These are phyloP conservation scores for Notoglanidium macrostoma DNA, from an alignment of 2,797 vertebrate species.

Conservation along the genomic window DNA sequence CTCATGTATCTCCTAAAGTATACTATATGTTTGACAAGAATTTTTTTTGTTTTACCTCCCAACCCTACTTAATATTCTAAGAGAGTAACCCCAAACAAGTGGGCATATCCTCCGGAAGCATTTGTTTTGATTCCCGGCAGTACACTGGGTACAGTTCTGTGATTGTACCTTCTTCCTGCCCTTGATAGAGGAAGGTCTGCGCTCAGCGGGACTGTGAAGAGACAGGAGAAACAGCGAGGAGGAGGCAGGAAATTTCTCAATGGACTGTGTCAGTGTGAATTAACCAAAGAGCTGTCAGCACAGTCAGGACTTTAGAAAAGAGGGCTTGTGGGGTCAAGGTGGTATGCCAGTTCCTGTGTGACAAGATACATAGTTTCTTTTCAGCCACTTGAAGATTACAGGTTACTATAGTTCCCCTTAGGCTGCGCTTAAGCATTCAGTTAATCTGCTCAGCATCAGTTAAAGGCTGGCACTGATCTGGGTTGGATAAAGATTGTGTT, in stretches of 20 bases:
- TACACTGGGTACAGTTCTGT: not conserved
- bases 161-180: constrained; percentile 28
- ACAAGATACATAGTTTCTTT: constrained; percentile 61
- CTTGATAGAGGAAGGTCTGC: constrained; percentile 39
- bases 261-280: constrained; percentile 54
- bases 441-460: constrained; percentile 87
- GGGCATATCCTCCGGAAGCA: constrained; percentile 2
- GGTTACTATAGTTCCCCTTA: constrained; percentile 88
- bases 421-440: constrained; percentile 80
- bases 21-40: not conserved
- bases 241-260: constrained; percentile 49
- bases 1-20: not conserved
- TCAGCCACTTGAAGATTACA: constrained; percentile 78
- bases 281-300: constrained; percentile 55
- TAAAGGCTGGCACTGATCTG: constrained; percentile 84
- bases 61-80: constrained; percentile 3
- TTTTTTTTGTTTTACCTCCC: not conserved
- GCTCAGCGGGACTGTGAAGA: constrained; percentile 38
- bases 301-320: constrained; percentile 51
- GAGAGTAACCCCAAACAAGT: not conserved
- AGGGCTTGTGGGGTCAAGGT: constrained; percentile 58
- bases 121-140: not conserved
- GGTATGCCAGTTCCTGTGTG: constrained; percentile 59
- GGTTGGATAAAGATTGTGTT: constrained; percentile 80
- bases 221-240: constrained; percentile 21